A percentile compares a stretch with the other conserved stretches of the same genome.
These are phyloP conservation scores for Columba livia DNA, from an alignment of 2,113 vertebrate species.

Conservation along the genomic window DNA sequence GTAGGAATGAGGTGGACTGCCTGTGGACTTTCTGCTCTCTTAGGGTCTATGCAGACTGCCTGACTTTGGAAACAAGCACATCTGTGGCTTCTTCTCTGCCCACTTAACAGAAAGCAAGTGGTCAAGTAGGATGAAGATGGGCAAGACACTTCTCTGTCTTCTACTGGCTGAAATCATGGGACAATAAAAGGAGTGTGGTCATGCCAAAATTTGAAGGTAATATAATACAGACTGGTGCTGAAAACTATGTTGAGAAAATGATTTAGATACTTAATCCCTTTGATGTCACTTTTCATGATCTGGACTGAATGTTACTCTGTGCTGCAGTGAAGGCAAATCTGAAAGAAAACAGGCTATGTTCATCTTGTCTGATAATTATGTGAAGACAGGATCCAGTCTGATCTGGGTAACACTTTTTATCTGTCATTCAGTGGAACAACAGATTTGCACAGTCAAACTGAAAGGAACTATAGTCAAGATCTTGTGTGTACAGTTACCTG, in stretches of 20 bases:
- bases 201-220: neutral
- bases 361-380: neutral
- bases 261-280: neutral
- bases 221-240: neutral
- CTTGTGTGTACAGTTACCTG: neutral
- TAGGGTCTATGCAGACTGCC: neutral
- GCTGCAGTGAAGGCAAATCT: neutral
- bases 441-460: neutral
- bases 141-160: neutral
- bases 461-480: neutral
- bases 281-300: neutral
- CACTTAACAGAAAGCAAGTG: neutral
- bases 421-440: neutral
- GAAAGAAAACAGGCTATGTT: neutral
- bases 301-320: neutral
- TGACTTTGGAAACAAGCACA: neutral
- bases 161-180: neutral
- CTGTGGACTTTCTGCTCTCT: neutral
- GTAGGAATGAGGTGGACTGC: neutral
- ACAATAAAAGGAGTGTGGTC: neutral
- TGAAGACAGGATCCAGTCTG: neutral
- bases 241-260: neutral
- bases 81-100: neutral
- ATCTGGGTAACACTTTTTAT: neutral
- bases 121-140: neutral